A percentile compares a stretch with the other conserved stretches of the same genome.
phyloP scores from a whole-genome alignment of 2,888 invertebrate species.

The Sinodicranocentrus sp. region DNA sequence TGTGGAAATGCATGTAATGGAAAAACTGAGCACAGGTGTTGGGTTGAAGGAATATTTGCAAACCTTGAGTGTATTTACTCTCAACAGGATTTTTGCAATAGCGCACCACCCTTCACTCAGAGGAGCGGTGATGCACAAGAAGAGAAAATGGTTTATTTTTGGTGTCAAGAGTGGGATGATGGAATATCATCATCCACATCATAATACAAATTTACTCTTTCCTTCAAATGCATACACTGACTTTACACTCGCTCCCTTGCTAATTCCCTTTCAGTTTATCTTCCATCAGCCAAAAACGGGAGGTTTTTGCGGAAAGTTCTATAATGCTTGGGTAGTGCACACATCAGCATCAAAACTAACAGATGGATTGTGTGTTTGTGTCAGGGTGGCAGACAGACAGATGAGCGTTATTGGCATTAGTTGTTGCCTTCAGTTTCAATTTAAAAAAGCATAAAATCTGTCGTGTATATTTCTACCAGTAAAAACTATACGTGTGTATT shows the following conservation, averaged over 20 bases:
- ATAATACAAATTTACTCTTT: background rate
- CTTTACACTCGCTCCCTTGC: background rate
- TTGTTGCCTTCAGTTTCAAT: no score
- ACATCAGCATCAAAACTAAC: background rate
- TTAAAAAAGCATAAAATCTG: no score
- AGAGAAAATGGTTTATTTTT: conserved; percentile 21
- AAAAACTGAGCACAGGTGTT: no score
- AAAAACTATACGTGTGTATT: no score
- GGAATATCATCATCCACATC: background rate
- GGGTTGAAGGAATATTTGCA: no score
- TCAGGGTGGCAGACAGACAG: background rate
- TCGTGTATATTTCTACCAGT: no score
- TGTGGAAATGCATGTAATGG: no score
- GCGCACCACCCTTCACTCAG: no score
- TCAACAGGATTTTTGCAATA: no score
- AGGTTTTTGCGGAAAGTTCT: background rate
- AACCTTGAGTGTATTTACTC: no score
- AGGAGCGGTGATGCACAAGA: background rate
- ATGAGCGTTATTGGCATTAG: background rate
- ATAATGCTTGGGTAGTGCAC: background rate
- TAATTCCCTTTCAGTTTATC: no score
- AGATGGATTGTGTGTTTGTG: background rate
- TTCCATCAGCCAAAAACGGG: background rate
- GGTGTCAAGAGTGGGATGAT: conserved; percentile 20
- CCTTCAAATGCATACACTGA: background rate